These are phyloP conservation scores for Drepana falcataria DNA, from an alignment of 2,888 invertebrate species.

Conservation along the genomic window DNA sequence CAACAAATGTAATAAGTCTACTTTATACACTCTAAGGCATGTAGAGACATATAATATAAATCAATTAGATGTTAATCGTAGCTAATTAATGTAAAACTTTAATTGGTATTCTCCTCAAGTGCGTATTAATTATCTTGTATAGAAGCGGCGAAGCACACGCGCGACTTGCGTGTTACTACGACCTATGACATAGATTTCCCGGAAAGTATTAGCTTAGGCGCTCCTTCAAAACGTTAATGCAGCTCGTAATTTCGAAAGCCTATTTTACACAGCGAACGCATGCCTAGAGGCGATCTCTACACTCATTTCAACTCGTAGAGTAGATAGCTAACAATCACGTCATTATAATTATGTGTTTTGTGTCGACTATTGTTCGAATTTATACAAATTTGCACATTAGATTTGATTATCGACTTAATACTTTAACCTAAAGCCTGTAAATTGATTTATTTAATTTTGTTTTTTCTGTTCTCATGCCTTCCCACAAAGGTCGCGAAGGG, in stretches of 20 bases:
- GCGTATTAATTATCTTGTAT: constrained; percentile 59
- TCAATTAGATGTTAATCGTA: constrained; percentile 42
- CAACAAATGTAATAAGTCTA: too few relatives aligned
- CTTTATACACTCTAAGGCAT: too few relatives aligned
- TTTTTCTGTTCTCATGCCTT: too few relatives aligned
- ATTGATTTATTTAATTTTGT: too few relatives aligned
- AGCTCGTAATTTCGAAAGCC: constrained; percentile 61
- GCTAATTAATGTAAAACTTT: constrained; percentile 52
- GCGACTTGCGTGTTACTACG: constrained; percentile 46
- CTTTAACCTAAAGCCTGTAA: too few relatives aligned
- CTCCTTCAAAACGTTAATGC: constrained; percentile 41
- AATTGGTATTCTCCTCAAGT: constrained; percentile 49
- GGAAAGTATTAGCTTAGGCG: constrained; percentile 53
- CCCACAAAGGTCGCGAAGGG: too few relatives aligned
- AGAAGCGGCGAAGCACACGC: constrained; percentile 40
- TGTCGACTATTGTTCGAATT: not conserved
- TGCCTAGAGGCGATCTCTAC: constrained; percentile 33
- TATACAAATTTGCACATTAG: not conserved
- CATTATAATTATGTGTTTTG: not conserved
- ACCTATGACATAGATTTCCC: constrained; percentile 59
- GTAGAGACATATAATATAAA: constrained; percentile 24
- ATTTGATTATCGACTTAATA: too few relatives aligned
- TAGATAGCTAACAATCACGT: too few relatives aligned
- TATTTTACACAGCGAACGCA: constrained; percentile 41
- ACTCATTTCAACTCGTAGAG: constrained; percentile 15